Percentiles rank a stretch among this genome's conserved stretches.
Conservation (phyloP, 2,113 vertebrate genomes). For the Lycocorax pyrrhopterus region DNA sequence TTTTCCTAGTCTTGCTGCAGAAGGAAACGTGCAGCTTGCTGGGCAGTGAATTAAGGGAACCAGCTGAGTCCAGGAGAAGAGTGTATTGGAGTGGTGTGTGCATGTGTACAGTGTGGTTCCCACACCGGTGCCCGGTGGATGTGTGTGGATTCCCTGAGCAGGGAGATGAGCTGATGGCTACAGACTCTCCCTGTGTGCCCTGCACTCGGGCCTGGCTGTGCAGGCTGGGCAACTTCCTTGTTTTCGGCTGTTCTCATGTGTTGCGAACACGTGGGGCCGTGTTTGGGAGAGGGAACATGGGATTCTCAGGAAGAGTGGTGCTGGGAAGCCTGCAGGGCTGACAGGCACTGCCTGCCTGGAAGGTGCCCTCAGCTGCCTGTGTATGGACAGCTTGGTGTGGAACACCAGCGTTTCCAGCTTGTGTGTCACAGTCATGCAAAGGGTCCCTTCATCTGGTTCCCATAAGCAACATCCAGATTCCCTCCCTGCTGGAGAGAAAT, state of each 20-base stretch:
- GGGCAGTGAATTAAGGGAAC: neutral
- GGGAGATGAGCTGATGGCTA: rapidly evolving
- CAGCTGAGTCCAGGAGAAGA: neutral
- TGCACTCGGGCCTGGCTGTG: rapidly evolving
- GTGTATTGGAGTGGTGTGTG: neutral
- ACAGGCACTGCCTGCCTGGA: neutral
- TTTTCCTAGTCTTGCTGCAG: neutral
- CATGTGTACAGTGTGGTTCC: neutral
- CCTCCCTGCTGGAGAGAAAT: neutral
- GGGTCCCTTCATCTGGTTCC: neutral
- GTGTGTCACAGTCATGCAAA: neutral
- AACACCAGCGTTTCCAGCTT: rapidly evolving
- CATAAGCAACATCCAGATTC: neutral
- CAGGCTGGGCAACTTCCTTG: rapidly evolving
- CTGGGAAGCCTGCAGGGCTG: rapidly evolving
- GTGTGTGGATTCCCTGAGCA: neutral
- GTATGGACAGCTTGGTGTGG: neutral
- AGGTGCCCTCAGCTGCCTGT: neutral
- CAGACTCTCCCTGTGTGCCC: neutral
- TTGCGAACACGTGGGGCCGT: rapidly evolving
- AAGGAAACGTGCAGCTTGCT: neutral
- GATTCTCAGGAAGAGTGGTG: neutral
- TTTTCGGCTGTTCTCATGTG: rapidly evolving
- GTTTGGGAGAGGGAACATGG: rapidly evolving
- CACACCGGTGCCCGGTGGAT: rapidly evolving